Evolutionary conservation across 2,113 vertebrate genomes (phyloP).

Genomic region (Phaethornis superciliosus): DNA sequence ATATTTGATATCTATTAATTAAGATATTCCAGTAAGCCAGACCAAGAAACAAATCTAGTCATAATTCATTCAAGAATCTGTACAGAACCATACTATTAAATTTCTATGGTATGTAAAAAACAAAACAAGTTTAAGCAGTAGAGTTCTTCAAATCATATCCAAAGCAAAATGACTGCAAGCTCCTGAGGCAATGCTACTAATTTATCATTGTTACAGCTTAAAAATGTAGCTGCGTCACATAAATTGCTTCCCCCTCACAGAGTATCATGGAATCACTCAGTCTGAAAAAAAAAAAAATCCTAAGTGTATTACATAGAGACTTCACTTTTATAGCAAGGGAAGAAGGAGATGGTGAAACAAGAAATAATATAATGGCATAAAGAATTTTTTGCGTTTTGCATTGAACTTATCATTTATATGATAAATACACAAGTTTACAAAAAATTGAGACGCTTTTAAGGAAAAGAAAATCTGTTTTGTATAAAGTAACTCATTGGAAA

Average conservation of each 20-base stretch:
- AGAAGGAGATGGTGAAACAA: background rate
- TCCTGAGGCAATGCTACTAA: slow-evolving; percentile 35
- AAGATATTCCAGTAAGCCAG: slow-evolving; percentile 14
- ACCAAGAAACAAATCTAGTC: slow-evolving; percentile 15
- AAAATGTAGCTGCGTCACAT: background rate
- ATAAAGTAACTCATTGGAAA: background rate
- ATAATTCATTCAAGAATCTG: slow-evolving; percentile 39
- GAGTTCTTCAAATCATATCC: slow-evolving; percentile 10
- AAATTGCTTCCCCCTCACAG: slow-evolving; percentile 8
- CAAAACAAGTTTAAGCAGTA: slow-evolving; percentile 32
- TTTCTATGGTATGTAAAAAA: slow-evolving; percentile 25
- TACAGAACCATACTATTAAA: slow-evolving; percentile 9
- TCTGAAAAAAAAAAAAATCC: background rate
- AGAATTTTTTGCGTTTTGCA: background rate
- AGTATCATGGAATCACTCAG: background rate
- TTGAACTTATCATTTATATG: background rate
- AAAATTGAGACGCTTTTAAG: background rate
- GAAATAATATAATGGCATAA: slow-evolving; percentile 1
- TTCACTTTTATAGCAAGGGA: background rate
- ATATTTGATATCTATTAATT: slow-evolving; percentile 26
- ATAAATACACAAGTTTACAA: background rate
- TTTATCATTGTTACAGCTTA: slow-evolving; percentile 47
- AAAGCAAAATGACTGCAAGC: slow-evolving; percentile 25
- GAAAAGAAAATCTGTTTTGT: background rate
- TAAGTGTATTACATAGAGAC: background rate